Base-by-base conservation (phyloP, 2,113 vertebrate species). In the Callocephalon fimbriatum region DNA sequence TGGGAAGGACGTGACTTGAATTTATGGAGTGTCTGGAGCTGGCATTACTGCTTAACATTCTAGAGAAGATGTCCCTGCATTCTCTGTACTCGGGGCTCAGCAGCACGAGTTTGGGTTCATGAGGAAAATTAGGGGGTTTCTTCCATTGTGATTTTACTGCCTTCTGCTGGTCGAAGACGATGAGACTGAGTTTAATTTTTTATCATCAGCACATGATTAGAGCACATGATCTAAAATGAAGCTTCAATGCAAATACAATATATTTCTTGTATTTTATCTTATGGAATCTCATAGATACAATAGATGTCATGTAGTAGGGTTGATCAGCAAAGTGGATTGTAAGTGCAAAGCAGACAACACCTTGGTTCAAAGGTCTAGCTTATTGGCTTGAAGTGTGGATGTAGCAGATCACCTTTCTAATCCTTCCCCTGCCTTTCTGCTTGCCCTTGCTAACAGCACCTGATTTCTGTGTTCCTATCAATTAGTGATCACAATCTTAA, bases 141-240 rank as follows among this genome's bases (percentile, higher is more conserved):
- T 61, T 8, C 71, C 81, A 72, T 93, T 74, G 75, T 93, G 92
- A 93, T 95, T 82, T 96, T 93, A 97, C 87, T 95, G 95, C 96
- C 96, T 97, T 96, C 95, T 97, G 62, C 90, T 96, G 96, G 96
- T 70, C 92, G 62, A 76, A 95, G 32, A 21, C 31, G 51, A 90
- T 75, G 74, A 75, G 66, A 7, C 35, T 17, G 66, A 25, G 48
- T 32, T 95, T 62, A 62, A 29, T 83, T 58, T 78, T 40, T 76
- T 76, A 5, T 50, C 18, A 72, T 32, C 50, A 3, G 47, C 67
- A 29, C 74, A 32, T 44, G 44, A 42, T 72, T 20, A 4, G 22
- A 80, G 51, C 78, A 18, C 15, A 7, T 21, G 62, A 65, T 67
- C 29, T 65, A 17, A 92, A 61, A 70, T n/a, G 7, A 18, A n/a